phyloP scores from a whole-genome alignment of 2,888 invertebrate genomes.

The Cantharis flavilabris region DNA sequence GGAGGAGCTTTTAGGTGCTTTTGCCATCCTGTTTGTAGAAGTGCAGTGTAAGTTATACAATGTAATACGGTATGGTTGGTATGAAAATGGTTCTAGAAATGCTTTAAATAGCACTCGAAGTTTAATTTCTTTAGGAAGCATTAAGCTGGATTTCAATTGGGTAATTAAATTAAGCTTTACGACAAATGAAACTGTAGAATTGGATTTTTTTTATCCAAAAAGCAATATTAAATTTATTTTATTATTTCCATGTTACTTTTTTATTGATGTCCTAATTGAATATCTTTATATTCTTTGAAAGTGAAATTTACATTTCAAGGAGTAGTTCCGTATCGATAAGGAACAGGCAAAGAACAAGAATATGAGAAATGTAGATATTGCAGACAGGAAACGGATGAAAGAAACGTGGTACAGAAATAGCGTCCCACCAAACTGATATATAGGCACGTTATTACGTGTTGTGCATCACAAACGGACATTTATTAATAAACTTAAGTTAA shows the following conservation, averaged over 20 bases:
- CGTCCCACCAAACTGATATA: slow-evolving; percentile 28
- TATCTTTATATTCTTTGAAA: not conserved
- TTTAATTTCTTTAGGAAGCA: not conserved
- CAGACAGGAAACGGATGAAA: slow-evolving; percentile 28
- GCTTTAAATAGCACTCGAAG: not conserved
- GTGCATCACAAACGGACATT: slow-evolving; percentile 27
- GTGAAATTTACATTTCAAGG: not conserved
- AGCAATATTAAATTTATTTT: not conserved
- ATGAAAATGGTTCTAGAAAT: not conserved
- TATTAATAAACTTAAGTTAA: slow-evolving; percentile 18
- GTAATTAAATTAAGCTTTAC: not conserved
- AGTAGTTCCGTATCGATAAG: slow-evolving; percentile 6
- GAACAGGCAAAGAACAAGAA: slow-evolving; percentile 13
- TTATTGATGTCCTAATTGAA: not conserved
- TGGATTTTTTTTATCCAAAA: not conserved
- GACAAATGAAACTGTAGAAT: not conserved
- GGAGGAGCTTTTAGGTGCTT: not conserved
- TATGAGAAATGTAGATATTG: slow-evolving; percentile 16
- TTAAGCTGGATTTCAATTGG: not conserved
- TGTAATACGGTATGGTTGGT: not conserved
- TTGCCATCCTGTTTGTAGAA: no score
- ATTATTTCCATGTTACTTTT: no score
- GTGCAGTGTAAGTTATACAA: not conserved
- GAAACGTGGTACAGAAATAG: slow-evolving; percentile 29
- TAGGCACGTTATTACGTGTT: slow-evolving; percentile 22